Percentiles rank a stretch among this genome's conserved stretches.
Evolutionary conservation across 1,140 invertebrate genomes (phyloP).

Genomic region (Thaumatotibia leucotreta): DNA sequence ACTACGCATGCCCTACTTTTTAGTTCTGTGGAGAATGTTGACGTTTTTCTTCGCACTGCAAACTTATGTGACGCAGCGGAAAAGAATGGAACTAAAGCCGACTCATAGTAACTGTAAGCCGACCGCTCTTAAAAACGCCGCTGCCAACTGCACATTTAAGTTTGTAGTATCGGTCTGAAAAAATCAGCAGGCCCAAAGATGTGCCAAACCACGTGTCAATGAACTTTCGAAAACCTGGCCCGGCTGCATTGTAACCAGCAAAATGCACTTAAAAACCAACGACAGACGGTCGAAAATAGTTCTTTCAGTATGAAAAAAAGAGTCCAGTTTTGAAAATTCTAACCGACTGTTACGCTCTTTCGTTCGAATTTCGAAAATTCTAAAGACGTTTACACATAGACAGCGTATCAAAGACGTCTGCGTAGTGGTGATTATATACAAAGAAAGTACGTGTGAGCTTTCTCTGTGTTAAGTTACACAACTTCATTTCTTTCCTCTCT

Average conservation of each 20-base stretch:
- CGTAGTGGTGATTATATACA: conserved; percentile 49
- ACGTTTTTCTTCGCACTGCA: conserved; percentile 44
- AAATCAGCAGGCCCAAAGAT: conserved; percentile 60
- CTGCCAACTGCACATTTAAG: not conserved
- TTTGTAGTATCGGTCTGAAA: conserved; percentile 34
- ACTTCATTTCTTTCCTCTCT: conserved; percentile 42
- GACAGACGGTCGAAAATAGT: conserved; percentile 36
- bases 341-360: conserved; percentile 54
- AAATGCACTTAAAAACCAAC: conserved; percentile 37
- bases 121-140: not conserved
- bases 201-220: conserved; percentile 71
- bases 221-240: conserved; percentile 66
- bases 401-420: conserved; percentile 45
- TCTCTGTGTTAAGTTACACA: conserved; percentile 72
- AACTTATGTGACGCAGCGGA: not conserved
- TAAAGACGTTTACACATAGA: conserved; percentile 55
- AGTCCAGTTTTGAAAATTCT: conserved; percentile 60
- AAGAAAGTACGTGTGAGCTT: conserved; percentile 72
- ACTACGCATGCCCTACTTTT: conserved; percentile 60
- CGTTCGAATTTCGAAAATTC: conserved; percentile 42
- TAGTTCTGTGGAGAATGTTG: conserved; percentile 51
- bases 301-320: conserved; percentile 35
- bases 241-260: conserved; percentile 19
- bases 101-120: not conserved
- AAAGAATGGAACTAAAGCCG: not conserved